Evolutionary conservation across 2,888 invertebrate genomes (phyloP), one percentile per base, ranked within the genome.

Genomic region (Acanthacorydalis orientalis): DNA sequence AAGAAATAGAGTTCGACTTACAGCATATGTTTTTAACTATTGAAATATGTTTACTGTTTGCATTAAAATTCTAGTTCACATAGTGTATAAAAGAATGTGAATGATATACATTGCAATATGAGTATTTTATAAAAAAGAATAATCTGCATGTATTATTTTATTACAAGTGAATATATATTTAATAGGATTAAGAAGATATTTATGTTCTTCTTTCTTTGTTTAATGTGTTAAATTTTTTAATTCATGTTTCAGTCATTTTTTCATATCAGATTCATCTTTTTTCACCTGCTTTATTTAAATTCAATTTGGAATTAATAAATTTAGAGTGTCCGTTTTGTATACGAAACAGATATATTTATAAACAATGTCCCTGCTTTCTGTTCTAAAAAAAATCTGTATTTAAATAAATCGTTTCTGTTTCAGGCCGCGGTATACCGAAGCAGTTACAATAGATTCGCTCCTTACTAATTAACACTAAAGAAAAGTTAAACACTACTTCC

Each of bases 371-470:
- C n/a, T n/a, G n/a, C n/a, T n/a, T n/a, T n/a, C n/a, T n/a, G n/a
- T n/a, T n/a, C n/a, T n/a, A n/a, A n/a, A n/a, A n/a, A 6, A 23
- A 6, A 23, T 23, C 23, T 2, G 6, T 23, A 23, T 23, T 23
- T 23, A 23, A 23, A 23, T 2, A 23, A 23, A 23, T 23, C 2
- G 6, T 23, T 23, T 23, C 23, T 54, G 49, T 73, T 75, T 38
- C 74, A 90, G 90, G 85, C 90, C 64, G 87, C 90, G 56, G 86
- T 91, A 60, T 91, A 91, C 70, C 80, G 91, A 72, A 86, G 90
- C 69, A 86, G 89, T 59, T 91, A 89, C 79, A 91, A 90, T 75
- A 80, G 91, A 72, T 92, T 91, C 71, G 80, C 91, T 69, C 91
- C 91, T 62, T 92, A 92, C 70, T 92, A 77, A 77, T 23, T 23